Evolutionary conservation across 2,888 invertebrate species (phyloP), one percentile per base, ranked within the genome.

Genomic region (Lepidocyrtoides sp.): DNA sequence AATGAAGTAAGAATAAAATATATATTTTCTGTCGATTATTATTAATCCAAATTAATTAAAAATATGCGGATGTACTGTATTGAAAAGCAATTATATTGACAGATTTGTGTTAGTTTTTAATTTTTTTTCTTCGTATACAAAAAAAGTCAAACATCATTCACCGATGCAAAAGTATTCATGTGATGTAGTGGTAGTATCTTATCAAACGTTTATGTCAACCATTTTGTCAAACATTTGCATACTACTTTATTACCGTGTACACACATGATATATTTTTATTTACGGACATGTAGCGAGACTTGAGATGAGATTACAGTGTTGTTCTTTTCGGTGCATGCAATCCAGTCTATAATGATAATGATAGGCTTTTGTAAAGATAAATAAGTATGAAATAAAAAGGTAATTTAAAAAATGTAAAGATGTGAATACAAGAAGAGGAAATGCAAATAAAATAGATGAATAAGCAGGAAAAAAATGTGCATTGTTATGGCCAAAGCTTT

Each of bases 121-220:
- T 66, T 32, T 14, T 66, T 29, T 10, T 12, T 26, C n/a, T 63
- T 63, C 26, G 26, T 63, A 26, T 26, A 63, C 4, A 36, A 36
- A 17, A 51, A 51, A 51, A 17, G 51, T 51, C 51, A 17, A 51
- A 51, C 17, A 17, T 51, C 26, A 29, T 69, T 36, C 14, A 26
- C 44, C 14, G 8, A 75, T 75, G 48, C n/a, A n/a, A n/a, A n/a
- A n/a, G n/a, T 75, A 2, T n/a, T 20, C 5, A 23, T 36, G 3
- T 72, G n/a, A n/a, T n/a, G n/a, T n/a, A n/a, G n/a, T n/a, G n/a
- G n/a, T n/a, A n/a, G n/a, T n/a, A 69, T 84, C 69, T 84, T 84
- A 84, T 84, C 84, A 32, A 84, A 20, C 63, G 79, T 63, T 75
- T 79, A 87, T 87, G 63, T 87, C 87, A 79, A 79, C 79, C 87